Base-by-base conservation (phyloP, 1,140 invertebrate species). In the Zophobas morio region DNA sequence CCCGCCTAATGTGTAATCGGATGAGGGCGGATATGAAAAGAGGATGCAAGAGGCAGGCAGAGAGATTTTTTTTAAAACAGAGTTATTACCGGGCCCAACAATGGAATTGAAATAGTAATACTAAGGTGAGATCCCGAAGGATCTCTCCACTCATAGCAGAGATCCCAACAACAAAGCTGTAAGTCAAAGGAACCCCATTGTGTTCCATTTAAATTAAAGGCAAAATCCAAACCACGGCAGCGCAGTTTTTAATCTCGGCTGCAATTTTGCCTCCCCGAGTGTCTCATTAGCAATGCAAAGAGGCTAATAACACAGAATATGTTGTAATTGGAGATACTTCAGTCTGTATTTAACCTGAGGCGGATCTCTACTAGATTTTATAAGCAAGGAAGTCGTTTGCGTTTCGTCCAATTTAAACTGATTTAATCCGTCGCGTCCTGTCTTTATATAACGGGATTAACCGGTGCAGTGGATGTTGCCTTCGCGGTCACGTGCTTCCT, bases 261-360 rank as follows among this genome's bases (percentile, higher is more conserved):
- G 76, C 76, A 74, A 74, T 78, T 78, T 47, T 70, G 47, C 40
- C 74, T 74, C 47, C 76, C 76, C 72, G 46, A 74, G 76, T 74
- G 76, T 57, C 70, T 78, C 71, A 78, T 78, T 78, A 78, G 76
- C 76, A 74, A 78, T 78, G 72, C 76, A 78, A 74, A 78, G 76
- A 74, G 71, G 72, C 71, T 74, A 74, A 74, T 78, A 78, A 78
- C 71, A 74, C 71, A 60, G 76, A 78, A 74, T 74, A 74, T 74
- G 76, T 74, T 66, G 72, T 74, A 78, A 78, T 74, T 78, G 71
- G 70, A 78, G 76, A 78, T 74, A 74, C 76, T 78, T 78, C 66
- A 60, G 72, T 74, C 71, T 56, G 71, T 73, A 73, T 73, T 73
- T 54, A 73, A 73, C 71, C 71, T 73, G 71, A n/a, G 51, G 71